Conservation (phyloP, 2,797 vertebrate species). For the Gymnoscopelus braueri region DNA sequence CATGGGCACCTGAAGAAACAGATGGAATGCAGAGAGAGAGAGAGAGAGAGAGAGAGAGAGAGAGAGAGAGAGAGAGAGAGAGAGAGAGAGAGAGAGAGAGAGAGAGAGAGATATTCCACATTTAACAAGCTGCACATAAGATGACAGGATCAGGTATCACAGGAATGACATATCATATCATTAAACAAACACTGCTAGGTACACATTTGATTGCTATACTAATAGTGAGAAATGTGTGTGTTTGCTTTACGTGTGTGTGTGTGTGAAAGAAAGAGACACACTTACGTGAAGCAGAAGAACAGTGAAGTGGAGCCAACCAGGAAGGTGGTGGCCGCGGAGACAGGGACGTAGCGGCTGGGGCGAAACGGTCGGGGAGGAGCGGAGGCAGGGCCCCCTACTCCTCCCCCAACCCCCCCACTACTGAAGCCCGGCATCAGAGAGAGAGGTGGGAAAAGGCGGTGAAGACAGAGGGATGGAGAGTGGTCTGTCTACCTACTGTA, state of each 20-base stretch:
- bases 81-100: not conserved
- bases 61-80: not conserved
- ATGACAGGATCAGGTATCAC: not conserved
- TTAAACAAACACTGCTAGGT: not conserved
- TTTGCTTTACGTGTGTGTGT: not conserved
- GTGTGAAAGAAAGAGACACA: constrained; percentile 34
- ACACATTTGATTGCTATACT: not conserved
- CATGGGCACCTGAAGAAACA: constrained; percentile 87
- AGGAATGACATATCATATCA: not conserved
- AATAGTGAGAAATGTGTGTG: not conserved
- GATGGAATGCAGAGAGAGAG: not conserved
- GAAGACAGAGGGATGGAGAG: constrained; percentile 56
- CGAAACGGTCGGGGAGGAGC: constrained; percentile 89
- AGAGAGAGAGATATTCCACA: constrained; percentile 6
- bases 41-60: constrained; percentile 1
- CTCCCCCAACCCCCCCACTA: constrained; percentile 80
- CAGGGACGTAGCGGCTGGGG: constrained; percentile 96
- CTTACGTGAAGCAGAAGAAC: constrained; percentile 99
- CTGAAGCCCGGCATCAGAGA: constrained; percentile 81
- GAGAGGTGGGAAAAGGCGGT: constrained; percentile 6
- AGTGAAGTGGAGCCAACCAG: constrained; percentile 95
- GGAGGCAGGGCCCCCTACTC: constrained; percentile 78
- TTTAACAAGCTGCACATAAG: not conserved
- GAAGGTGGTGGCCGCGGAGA: constrained; percentile 93
- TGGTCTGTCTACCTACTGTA: constrained; percentile 54